Evolutionary conservation across 2,113 vertebrate species (phyloP), one percentile per base, ranked within the genome.

Genomic region (Holacanthus passer): DNA sequence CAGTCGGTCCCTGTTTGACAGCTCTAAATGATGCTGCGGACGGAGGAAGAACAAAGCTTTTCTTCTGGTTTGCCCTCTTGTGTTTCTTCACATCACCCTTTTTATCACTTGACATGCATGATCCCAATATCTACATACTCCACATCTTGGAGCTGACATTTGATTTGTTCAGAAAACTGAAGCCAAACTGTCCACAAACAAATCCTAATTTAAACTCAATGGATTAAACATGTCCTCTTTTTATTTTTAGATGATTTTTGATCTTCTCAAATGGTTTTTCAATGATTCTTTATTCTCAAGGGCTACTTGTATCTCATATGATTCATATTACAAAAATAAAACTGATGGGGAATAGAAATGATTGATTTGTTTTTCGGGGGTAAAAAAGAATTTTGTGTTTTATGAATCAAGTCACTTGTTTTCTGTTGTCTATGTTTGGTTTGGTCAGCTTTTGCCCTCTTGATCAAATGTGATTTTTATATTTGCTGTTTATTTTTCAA

Each of bases 21-120:
- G 67, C 63, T 59, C 55, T 60, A 48, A 71, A 71, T 64, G 68
- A 77, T 79, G 69, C 59, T 31, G 48, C 55, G 75, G 58, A 63
- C 7, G 5, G 45, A 64, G 17, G 53, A 12, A 31, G 58, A 71
- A 68, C 47, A 45, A 62, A 68, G 64, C 14, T 56, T 76, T 68
- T 65, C 66, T 70, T 11, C 1, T 73, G 50, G 43, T 78, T 74
- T 27, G 59, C 35, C 24, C 64, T 63, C 29, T 45, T 16, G 22
- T 67, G 66, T 50, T 79, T 66, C 22, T 13, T 50, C 22, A 68
- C 37, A 52, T 71, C 50, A 20, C 66, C 12, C 10, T 41, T 16
- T 73, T 80, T 52, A 17, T 39, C 41, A 47, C 41, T 14, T 55
- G 52, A 63, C 67, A 8, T 56, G 17, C 12, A 1, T 31, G 16